Evolutionary conservation across 2,888 invertebrate species (phyloP).

Genomic region (Macropis europaea): DNA sequence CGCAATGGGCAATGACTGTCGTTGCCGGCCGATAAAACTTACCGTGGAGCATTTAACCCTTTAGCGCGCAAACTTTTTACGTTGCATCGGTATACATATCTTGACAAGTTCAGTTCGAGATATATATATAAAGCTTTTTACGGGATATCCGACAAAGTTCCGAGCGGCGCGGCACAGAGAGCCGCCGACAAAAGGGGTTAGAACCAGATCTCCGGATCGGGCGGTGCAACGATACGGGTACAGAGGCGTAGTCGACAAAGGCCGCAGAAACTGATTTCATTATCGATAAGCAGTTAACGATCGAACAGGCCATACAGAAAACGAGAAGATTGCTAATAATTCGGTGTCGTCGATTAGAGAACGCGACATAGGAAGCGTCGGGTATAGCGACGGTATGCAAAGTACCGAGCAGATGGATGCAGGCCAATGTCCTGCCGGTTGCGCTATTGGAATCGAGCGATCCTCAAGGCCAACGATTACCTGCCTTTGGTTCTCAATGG

Average conservation of each 20-base stretch:
- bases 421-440: constrained; percentile 43
- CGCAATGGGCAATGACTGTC: constrained; percentile 29
- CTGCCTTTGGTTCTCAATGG: constrained; percentile 53
- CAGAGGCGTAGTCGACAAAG: constrained; percentile 24
- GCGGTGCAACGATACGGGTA: constrained; percentile 16
- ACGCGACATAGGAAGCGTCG: neutral
- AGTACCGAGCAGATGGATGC: constrained; percentile 8
- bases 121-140: constrained; percentile 12
- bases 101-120: neutral
- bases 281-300: constrained; percentile 28
- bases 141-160: neutral
- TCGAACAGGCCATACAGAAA: neutral
- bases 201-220: constrained; percentile 25
- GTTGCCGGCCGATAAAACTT: constrained; percentile 8
- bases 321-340: constrained; percentile 7
- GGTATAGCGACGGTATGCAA: neutral
- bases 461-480: constrained; percentile 63
- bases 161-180: constrained; percentile 21
- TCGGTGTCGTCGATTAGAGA: neutral
- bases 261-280: constrained; percentile 31
- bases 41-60: neutral
- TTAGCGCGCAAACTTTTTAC: neutral
- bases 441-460: constrained; percentile 51
- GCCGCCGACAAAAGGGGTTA: constrained; percentile 19
- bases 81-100: neutral